phyloP scores from a whole-genome alignment of 2,797 vertebrate species.

The Periparus ater region DNA sequence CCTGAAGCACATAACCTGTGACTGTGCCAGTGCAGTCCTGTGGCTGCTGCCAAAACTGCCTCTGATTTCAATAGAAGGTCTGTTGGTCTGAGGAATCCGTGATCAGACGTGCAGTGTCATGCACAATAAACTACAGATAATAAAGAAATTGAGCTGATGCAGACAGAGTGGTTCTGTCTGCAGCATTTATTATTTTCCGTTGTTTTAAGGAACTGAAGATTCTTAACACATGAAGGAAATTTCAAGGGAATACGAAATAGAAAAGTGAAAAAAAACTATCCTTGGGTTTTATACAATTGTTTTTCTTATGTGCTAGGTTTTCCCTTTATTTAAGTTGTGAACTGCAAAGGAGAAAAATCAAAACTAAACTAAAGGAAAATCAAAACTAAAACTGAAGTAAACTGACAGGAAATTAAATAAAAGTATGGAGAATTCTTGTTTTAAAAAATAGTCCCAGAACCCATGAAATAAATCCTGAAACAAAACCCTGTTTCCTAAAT shows the following conservation, averaged over 20 bases:
- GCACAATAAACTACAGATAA: constrained; percentile 29
- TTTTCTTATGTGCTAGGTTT: background rate
- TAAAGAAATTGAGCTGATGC: constrained; percentile 39
- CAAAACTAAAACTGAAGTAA: background rate
- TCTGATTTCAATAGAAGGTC: constrained; percentile 12
- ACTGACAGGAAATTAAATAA: background rate
- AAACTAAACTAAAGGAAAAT: background rate
- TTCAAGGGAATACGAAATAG: background rate
- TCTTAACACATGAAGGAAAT: background rate
- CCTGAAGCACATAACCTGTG: constrained; percentile 3
- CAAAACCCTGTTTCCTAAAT: background rate
- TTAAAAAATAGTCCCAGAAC: background rate
- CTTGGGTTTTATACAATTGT: background rate
- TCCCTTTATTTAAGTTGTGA: background rate
- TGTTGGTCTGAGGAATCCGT: background rate
- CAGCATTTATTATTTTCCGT: constrained; percentile 1
- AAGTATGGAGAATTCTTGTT: background rate
- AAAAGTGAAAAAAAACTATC: background rate
- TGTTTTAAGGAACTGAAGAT: background rate
- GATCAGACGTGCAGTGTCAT: constrained; percentile 16
- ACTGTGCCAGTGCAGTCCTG: background rate
- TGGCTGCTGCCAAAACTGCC: background rate
- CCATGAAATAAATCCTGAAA: background rate
- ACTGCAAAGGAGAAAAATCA: background rate
- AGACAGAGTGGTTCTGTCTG: constrained; percentile 40